Evolutionary conservation across 2,888 invertebrate species (phyloP).

Genomic region (Drosophila kanekoi): DNA sequence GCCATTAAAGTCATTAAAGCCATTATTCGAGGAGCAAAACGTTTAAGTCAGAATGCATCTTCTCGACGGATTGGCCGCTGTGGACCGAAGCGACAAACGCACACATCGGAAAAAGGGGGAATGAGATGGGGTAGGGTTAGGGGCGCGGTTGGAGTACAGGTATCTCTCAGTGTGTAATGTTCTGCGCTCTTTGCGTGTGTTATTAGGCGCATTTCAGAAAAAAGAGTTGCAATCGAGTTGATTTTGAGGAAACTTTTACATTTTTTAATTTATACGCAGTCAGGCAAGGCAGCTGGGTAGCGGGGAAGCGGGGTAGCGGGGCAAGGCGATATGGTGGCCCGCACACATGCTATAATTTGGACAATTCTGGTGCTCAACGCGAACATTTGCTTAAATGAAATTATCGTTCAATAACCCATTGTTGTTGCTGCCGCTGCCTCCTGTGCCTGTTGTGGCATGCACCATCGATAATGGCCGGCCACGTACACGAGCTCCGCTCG

Average conservation of each 20-base stretch:
- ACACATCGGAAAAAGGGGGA: conserved; percentile 18
- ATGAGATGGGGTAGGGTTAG: not conserved
- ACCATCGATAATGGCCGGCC: conserved; percentile 59
- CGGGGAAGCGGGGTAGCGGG: not conserved
- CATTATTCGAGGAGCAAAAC: conserved; percentile 78
- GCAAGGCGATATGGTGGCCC: not conserved
- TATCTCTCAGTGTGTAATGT: conserved; percentile 15
- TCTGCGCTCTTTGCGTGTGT: conserved; percentile 50
- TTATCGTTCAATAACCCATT: conserved; percentile 79
- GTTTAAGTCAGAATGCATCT: conserved; percentile 80
- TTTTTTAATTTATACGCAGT: conserved; percentile 51
- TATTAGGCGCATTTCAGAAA: conserved; percentile 63
- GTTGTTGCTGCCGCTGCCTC: conserved; percentile 23
- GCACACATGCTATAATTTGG: conserved; percentile 68
- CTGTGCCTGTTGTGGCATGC: conserved; percentile 50
- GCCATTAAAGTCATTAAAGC: conserved; percentile 80
- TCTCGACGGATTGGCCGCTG: conserved; percentile 51
- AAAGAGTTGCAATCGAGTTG: conserved; percentile 55
- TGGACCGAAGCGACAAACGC: conserved; percentile 52
- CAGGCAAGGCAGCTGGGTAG: not conserved
- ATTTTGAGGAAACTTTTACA: conserved; percentile 64
- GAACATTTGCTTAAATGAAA: conserved; percentile 80
- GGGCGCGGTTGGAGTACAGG: conserved; percentile 2
- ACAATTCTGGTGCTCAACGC: conserved; percentile 74
- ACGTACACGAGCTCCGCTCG: conserved; percentile 32